phyloP scores from a whole-genome alignment of 2,888 invertebrate genomes.

The Prenolepis imparis region DNA sequence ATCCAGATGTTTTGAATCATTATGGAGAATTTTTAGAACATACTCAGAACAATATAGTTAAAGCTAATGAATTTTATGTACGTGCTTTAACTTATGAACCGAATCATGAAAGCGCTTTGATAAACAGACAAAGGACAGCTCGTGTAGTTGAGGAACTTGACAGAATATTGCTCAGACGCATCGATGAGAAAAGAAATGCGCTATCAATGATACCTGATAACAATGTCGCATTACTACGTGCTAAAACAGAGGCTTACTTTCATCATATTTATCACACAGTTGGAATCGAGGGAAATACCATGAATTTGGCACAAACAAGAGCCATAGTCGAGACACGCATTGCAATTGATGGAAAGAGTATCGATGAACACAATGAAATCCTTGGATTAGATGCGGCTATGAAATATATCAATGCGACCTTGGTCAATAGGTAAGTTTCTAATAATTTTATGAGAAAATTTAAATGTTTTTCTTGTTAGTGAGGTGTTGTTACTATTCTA shows the following conservation, averaged over 20 bases:
- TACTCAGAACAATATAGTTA: conserved; percentile 93
- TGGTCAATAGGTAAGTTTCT: conserved; percentile 88
- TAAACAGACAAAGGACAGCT: conserved; percentile 94
- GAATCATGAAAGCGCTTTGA: conserved; percentile 92
- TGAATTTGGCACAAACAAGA: conserved; percentile 96
- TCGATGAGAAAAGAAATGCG: conserved; percentile 94
- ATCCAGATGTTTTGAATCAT: conserved; percentile 96
- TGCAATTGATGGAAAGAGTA: conserved; percentile 95
- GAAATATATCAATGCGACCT: conserved; percentile 95
- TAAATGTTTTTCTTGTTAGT: conserved; percentile 47
- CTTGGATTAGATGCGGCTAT: conserved; percentile 97
- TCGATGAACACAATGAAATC: conserved; percentile 99
- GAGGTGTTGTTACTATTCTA: neutral
- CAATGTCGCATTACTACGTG: conserved; percentile 93
- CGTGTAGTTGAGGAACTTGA: conserved; percentile 96
- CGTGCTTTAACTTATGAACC: conserved; percentile 95
- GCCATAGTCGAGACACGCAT: conserved; percentile 96
- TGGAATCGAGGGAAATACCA: conserved; percentile 98
- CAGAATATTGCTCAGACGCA: conserved; percentile 90
- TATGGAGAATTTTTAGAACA: conserved; percentile 98
- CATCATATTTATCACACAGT: conserved; percentile 98
- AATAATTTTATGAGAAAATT: conserved; percentile 30
- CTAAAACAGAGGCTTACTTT: conserved; percentile 98
- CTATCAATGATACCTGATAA: conserved; percentile 93
- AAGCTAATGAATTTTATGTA: conserved; percentile 96